Conservation (phyloP, 2,888 invertebrate species). For the Heliconius ismenius region DNA sequence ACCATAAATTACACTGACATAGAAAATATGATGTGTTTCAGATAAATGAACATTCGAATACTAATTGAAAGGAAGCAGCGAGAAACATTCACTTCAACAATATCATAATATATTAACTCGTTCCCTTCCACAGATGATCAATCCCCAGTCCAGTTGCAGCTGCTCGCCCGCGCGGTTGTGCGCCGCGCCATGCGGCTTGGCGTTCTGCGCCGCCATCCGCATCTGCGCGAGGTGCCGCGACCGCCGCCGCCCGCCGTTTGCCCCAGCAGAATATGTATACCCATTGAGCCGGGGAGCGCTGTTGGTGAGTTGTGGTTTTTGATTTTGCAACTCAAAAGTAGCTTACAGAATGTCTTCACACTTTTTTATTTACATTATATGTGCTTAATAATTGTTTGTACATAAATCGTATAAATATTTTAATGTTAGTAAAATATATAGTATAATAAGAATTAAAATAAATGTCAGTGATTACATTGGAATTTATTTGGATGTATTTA, state of each 20-base stretch:
- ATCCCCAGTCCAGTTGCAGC: constrained; percentile 63
- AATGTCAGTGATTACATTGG: background rate
- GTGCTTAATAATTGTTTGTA: too few relatives aligned
- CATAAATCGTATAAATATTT: too few relatives aligned
- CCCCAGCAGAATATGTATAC: constrained; percentile 51
- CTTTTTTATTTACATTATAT: too few relatives aligned
- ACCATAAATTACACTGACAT: too few relatives aligned
- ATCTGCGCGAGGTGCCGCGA: constrained; percentile 53
- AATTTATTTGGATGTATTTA: too few relatives aligned
- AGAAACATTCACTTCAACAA: background rate
- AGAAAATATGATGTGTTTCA: too few relatives aligned
- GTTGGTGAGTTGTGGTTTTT: constrained; percentile 52
- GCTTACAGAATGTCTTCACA: too few relatives aligned
- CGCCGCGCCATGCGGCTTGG: constrained; percentile 58
- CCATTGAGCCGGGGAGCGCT: constrained; percentile 61
- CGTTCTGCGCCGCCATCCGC: constrained; percentile 58
- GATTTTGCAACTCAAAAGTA: too few relatives aligned
- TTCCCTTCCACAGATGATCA: constrained; percentile 57
- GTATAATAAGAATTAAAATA: background rate
- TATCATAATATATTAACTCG: background rate
- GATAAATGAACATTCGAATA: too few relatives aligned
- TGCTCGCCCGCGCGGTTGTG: constrained; percentile 59
- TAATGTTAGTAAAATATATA: background rate
- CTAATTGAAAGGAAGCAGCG: too few relatives aligned
- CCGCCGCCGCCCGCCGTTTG: constrained; percentile 44